Base-by-base conservation (phyloP, 2,113 vertebrate species). In the Micronycteris hirsuta region DNA sequence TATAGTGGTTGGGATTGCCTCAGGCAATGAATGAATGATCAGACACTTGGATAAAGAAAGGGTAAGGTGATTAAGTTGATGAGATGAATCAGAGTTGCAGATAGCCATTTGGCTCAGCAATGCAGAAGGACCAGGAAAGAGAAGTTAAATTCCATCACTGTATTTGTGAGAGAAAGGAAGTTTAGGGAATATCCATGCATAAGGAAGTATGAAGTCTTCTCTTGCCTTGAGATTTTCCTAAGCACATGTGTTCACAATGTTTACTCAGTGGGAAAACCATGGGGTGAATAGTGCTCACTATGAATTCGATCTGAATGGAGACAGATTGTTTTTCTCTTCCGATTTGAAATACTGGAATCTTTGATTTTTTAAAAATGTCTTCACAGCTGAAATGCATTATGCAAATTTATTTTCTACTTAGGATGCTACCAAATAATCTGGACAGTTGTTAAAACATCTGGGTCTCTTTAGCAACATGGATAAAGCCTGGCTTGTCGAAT, bases 371-470 rank as follows among this genome's bases (percentile, higher is more conserved):
- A 67, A 89, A 90, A 88, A 68, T 58, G 58, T 67, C 86, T 81
- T 91, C 47, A 63, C 43, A 92, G 87, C 54, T 91, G 84, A 93
- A 95, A 80, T 65, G 12, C 17, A 63, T 94, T 95, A 95, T 95
- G 92, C 19, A 95, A 90, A 86, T 94, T 56, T 89, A 87, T 90
- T 91, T 45, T 96, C 36, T 67, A 28, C 31, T 90, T 92, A 92
- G 31, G 65, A 78, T 92, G 81, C 86, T 97, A 94, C 80, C 80
- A 95, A 92, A 96, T 83, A 86, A 97, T 93, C 38, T 45, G 71
- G 93, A 87, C 63, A 86, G 33, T 95, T 97, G 61, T 90, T 95
- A 85, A 88, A 93, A 61, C 89, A 90, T 92, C 86, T 97, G 96
- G 71, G 3, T 85, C 61, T 78, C 1, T 70, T 95, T 95, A 87